A percentile compares a stretch with the other conserved stretches of the same genome.
Conservation (phyloP, 2,113 vertebrate genomes). For the Hemibates koningsi region DNA sequence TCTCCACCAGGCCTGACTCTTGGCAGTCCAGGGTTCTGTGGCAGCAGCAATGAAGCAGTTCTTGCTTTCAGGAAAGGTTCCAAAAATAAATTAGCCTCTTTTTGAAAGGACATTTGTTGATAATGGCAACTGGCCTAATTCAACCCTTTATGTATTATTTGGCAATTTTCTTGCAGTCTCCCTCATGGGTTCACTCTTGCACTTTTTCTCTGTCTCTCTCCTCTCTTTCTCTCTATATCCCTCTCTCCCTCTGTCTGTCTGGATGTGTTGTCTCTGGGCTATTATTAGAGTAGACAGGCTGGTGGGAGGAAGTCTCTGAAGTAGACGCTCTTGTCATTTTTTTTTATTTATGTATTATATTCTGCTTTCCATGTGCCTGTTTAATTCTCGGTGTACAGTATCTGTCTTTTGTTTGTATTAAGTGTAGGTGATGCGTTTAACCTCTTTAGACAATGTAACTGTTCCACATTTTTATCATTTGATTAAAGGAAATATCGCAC, state of each 20-base stretch:
- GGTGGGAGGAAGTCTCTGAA: conserved; percentile 73
- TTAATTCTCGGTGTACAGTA: conserved; percentile 10
- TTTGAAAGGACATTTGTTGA: conserved; percentile 63
- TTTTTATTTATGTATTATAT: conserved; percentile 72
- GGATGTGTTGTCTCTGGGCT: conserved; percentile 69
- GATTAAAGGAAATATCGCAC: not conserved
- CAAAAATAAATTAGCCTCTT: conserved; percentile 59
- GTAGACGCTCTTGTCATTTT: conserved; percentile 72
- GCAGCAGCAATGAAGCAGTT: conserved; percentile 42
- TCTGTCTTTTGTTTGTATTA: conserved; percentile 4
- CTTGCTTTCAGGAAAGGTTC: conserved; percentile 55
- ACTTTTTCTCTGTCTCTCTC: conserved; percentile 46
- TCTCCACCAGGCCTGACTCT: conserved; percentile 45
- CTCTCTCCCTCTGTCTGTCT: conserved; percentile 58
- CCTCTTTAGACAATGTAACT: not conserved
- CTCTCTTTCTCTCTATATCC: conserved; percentile 43
- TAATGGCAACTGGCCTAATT: conserved; percentile 64
- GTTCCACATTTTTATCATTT: not conserved
- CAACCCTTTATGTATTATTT: conserved; percentile 58
- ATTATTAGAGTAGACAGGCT: conserved; percentile 75
- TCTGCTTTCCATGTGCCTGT: conserved; percentile 38
- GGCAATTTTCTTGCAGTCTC: conserved; percentile 48
- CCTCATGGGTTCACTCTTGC: conserved; percentile 51
- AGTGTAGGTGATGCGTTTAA: not conserved
- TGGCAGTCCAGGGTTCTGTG: conserved; percentile 43